phyloP scores from a whole-genome alignment of 2,797 vertebrate species.

The Argya squamiceps region DNA sequence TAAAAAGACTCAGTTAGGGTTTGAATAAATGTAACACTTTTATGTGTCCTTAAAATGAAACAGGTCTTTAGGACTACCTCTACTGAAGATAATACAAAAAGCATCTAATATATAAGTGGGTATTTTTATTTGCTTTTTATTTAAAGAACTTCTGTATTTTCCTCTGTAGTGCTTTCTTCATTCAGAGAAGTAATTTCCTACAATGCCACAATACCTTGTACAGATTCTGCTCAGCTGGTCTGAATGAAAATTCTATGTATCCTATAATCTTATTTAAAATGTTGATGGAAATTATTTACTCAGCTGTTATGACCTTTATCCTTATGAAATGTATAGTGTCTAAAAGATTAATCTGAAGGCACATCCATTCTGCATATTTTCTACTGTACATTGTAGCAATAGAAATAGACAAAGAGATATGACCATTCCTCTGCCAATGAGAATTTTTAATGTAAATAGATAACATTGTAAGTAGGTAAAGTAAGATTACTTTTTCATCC shows the following conservation, averaged over 20 bases:
- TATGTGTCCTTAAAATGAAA: not conserved
- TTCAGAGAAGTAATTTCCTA: not conserved
- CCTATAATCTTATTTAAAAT: conserved; percentile 38
- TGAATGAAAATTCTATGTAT: conserved; percentile 33
- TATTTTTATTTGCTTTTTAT: not conserved
- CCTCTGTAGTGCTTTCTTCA: not conserved
- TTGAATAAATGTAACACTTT: not conserved
- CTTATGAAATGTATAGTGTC: conserved; percentile 63
- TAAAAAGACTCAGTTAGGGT: not conserved
- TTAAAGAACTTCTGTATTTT: not conserved
- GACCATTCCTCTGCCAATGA: not conserved
- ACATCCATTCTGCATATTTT: not conserved
- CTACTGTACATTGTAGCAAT: not conserved
- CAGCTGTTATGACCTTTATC: conserved; percentile 62
- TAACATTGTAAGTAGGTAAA: not conserved
- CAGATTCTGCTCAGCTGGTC: not conserved
- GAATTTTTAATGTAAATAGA: not conserved
- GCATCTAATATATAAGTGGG: not conserved
- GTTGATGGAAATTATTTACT: conserved; percentile 59
- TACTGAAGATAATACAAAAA: not conserved
- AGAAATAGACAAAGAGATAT: not conserved
- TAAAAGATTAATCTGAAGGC: conserved; percentile 51
- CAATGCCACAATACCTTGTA: not conserved
- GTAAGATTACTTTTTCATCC: not conserved
- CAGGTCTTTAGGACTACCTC: not conserved